Evolutionary conservation across 2,113 vertebrate genomes (phyloP).

Genomic region (Grantiella picta): DNA sequence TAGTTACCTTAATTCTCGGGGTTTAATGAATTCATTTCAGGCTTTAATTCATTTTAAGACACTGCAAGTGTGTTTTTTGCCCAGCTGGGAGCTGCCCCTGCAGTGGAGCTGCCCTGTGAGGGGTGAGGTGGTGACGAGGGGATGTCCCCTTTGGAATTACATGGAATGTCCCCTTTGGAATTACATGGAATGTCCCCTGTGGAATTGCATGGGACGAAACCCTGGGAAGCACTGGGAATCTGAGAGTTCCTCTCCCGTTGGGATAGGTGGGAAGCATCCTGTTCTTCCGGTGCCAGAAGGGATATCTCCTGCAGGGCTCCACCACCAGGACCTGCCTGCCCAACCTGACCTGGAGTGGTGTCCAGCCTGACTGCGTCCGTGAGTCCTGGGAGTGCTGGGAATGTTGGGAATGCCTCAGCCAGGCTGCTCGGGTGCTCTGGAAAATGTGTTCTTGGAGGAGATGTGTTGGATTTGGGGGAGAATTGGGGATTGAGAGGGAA

Average conservation of each 20-base stretch:
- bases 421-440: accelerated
- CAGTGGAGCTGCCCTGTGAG: too few species aligned
- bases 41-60: neutral
- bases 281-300: constrained; percentile 93
- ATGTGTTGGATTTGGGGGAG: accelerated
- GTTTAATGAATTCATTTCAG: neutral
- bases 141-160: neutral
- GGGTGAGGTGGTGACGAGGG: neutral
- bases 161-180: neutral
- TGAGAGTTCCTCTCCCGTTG: neutral
- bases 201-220: accelerated
- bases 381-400: constrained; percentile 48
- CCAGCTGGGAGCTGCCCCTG: neutral
- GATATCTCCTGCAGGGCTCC: constrained; percentile 94
- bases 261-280: constrained; percentile 83
- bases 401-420: too few species aligned
- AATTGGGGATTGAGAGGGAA: too few species aligned
- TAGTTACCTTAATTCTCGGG: neutral
- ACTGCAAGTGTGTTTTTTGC: accelerated
- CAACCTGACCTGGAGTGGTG: constrained; percentile 96
- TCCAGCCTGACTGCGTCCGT: constrained; percentile 93
- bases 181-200: accelerated
- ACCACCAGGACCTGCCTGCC: constrained; percentile 93
- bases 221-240: neutral
- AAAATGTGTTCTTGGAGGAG: accelerated